Conservation (phyloP, 2,888 invertebrate genomes). For the Platycheirus albimanus region DNA sequence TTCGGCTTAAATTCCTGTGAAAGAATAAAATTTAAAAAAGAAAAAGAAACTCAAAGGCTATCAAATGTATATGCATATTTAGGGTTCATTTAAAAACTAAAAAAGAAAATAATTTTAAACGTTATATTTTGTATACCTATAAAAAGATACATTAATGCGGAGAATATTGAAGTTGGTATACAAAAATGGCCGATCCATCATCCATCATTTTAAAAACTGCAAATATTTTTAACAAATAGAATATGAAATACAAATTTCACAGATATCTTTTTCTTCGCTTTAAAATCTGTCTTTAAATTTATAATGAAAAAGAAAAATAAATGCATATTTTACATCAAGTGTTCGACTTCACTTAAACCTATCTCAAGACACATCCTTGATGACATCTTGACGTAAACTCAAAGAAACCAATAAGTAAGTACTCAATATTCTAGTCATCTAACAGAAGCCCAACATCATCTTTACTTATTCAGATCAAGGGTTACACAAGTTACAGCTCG, state of each 20-base stretch:
- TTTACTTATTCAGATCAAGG: constrained; percentile 64
- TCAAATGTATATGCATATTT: background rate
- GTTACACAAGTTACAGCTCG: constrained; percentile 60
- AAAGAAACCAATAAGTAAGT: constrained; percentile 55
- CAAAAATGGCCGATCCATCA: no score
- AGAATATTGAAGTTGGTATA: no score
- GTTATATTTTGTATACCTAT: no score
- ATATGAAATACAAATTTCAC: no score
- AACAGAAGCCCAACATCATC: constrained; percentile 27
- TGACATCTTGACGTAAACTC: constrained; percentile 54
- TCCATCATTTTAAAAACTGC: no score
- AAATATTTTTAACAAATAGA: no score
- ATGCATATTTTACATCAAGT: background rate
- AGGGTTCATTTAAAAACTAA: background rate
- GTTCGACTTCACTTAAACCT: constrained; percentile 9
- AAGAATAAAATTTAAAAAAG: constrained; percentile 50
- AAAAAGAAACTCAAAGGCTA: constrained; percentile 20
- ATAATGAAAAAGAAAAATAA: background rate
- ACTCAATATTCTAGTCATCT: constrained; percentile 43
- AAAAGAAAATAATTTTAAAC: background rate
- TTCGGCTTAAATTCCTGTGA: constrained; percentile 22
- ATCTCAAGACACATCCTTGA: constrained; percentile 48
- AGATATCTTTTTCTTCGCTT: no score
- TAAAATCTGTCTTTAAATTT: background rate
- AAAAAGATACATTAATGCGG: no score